phyloP scores from a whole-genome alignment of 2,797 vertebrate genomes.

The Adelosebastes latens region DNA sequence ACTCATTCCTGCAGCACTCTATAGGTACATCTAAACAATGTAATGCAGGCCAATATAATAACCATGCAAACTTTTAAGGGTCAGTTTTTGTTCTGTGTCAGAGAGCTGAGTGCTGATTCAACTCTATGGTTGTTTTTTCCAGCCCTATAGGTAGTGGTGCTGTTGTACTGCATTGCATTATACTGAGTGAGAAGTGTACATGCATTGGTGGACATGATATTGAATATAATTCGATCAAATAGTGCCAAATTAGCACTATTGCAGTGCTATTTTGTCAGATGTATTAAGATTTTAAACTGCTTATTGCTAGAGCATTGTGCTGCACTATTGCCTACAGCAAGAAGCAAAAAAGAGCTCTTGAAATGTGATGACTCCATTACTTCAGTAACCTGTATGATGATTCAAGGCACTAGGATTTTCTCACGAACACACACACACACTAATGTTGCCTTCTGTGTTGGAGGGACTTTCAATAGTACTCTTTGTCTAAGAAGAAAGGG shows the following conservation, averaged over 20 bases:
- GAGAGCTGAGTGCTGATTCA: background rate
- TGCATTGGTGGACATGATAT: background rate
- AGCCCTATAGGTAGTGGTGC: background rate
- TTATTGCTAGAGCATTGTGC: background rate
- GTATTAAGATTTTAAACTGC: background rate
- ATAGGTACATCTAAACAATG: background rate
- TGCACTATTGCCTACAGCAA: background rate
- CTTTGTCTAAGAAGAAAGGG: background rate
- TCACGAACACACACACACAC: background rate
- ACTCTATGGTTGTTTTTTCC: background rate
- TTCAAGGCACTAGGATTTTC: background rate
- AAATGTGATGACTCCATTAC: background rate
- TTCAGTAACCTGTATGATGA: background rate
- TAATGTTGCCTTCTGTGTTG: background rate
- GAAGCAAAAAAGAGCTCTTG: background rate
- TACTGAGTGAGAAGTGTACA: background rate
- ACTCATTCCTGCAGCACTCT: too few relatives aligned
- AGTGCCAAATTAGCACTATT: background rate
- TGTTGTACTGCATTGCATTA: background rate
- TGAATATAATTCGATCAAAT: background rate
- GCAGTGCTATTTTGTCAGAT: background rate
- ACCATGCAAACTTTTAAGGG: background rate
- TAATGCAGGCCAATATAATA: background rate
- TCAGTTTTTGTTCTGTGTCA: background rate
- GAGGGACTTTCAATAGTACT: background rate